Percentiles rank a stretch among this genome's conserved stretches.
These are phyloP conservation scores for Notospermus geniculatus DNA, from an alignment of 1,140 invertebrate genomes.

Conservation along the genomic window DNA sequence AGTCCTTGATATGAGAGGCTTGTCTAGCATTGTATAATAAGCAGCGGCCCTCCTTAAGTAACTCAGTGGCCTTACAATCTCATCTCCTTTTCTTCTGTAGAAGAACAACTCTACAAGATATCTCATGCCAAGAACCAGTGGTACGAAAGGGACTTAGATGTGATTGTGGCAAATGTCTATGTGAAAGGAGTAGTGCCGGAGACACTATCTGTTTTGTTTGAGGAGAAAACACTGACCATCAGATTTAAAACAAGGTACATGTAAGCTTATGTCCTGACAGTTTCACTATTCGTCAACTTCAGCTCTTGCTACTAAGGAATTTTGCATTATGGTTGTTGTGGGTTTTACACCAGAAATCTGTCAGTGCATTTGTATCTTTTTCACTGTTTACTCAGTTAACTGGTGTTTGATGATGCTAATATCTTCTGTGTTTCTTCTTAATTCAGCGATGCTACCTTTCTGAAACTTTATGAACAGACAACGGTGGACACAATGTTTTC, in stretches of 20 bases:
- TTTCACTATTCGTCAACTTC: too few species aligned
- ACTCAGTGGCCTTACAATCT: background rate
- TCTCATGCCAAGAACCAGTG: background rate
- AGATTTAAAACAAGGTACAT: slow-evolving; percentile 40
- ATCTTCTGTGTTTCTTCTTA: slow-evolving; percentile 14
- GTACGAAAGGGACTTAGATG: slow-evolving; percentile 1
- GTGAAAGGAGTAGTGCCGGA: slow-evolving; percentile 39
- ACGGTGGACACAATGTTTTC: slow-evolving; percentile 40
- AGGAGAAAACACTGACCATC: slow-evolving; percentile 29
- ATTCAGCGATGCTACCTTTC: slow-evolving; percentile 42
- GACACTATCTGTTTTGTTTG: slow-evolving; percentile 32
- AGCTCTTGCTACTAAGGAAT: too few species aligned
- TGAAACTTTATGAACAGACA: slow-evolving; percentile 35
- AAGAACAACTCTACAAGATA: background rate
- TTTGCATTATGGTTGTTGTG: background rate
- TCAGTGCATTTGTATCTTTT: slow-evolving; percentile 3
- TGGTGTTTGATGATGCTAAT: background rate
- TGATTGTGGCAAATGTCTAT: slow-evolving; percentile 31
- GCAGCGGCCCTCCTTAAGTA: background rate
- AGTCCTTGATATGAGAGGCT: background rate
- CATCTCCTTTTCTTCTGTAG: background rate
- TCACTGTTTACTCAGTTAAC: background rate
- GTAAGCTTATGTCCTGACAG: too few species aligned
- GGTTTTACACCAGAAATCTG: background rate
- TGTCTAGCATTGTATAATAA: slow-evolving; percentile 2